A percentile compares a stretch with the other conserved stretches of the same genome.
phyloP scores from a whole-genome alignment of 2,888 invertebrate species.

The Meiosimyza platycephala region DNA sequence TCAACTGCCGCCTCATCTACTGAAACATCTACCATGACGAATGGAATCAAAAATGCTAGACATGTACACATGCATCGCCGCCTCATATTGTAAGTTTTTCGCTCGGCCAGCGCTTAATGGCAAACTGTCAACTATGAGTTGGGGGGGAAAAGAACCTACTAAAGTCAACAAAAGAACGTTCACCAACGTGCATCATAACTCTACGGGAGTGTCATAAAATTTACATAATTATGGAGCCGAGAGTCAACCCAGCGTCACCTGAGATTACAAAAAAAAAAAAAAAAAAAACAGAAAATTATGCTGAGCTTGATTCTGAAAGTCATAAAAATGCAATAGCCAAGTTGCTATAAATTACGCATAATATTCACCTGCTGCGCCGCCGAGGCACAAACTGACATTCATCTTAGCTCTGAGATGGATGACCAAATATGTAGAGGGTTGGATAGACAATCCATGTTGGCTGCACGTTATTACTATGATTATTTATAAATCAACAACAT shows the following conservation, averaged over 20 bases:
- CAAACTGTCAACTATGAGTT: slow-evolving; percentile 13
- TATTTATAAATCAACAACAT: slow-evolving; percentile 21
- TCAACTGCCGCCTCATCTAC: neutral
- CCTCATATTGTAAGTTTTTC: too few relatives aligned
- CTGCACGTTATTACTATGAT: slow-evolving; percentile 3
- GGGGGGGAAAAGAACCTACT: neutral
- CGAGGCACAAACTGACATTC: neutral
- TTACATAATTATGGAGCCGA: slow-evolving; percentile 48
- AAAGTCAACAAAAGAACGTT: too few relatives aligned
- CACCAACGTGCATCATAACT: slow-evolving; percentile 33
- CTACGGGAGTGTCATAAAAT: slow-evolving; percentile 48
- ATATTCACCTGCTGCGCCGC: slow-evolving; percentile 21
- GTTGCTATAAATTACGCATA: slow-evolving; percentile 28
- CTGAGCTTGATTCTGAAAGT: neutral
- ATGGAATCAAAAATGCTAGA: slow-evolving; percentile 9
- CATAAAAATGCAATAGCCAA: neutral
- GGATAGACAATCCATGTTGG: slow-evolving; percentile 4
- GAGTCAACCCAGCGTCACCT: neutral
- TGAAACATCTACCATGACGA: neutral
- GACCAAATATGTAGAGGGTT: slow-evolving; percentile 10
- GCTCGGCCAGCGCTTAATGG: neutral
- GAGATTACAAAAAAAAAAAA: slow-evolving; percentile 10
- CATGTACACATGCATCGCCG: neutral
- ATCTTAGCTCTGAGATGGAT: neutral
- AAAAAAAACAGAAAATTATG: too few relatives aligned